phyloP scores from a whole-genome alignment of 1,140 invertebrate species.

The Probaryconus sp. region DNA sequence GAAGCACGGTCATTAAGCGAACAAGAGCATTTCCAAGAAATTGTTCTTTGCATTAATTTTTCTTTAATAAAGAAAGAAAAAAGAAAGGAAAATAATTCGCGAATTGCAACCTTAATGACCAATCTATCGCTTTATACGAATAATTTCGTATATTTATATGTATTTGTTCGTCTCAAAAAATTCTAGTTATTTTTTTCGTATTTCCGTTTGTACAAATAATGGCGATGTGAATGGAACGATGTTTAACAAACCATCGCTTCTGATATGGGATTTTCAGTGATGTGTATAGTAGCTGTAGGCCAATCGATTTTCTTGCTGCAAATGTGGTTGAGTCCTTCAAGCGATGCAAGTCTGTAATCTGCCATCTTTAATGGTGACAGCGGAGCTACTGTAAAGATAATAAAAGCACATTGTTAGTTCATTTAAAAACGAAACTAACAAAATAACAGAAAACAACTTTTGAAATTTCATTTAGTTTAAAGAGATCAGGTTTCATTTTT shows the following conservation, averaged over 20 bases:
- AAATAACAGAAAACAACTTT: no score
- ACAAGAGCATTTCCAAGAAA: constrained; percentile 18
- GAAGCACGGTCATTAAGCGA: constrained; percentile 24
- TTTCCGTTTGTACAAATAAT: constrained; percentile 59
- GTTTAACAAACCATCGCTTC: constrained; percentile 85
- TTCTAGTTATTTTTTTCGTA: constrained; percentile 45
- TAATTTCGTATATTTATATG: constrained; percentile 49
- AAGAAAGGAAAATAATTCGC: constrained; percentile 30
- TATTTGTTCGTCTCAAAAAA: constrained; percentile 52
- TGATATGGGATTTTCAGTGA: constrained; percentile 88
- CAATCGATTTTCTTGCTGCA: constrained; percentile 79
- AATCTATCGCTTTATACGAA: constrained; percentile 19
- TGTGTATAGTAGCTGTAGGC: constrained; percentile 84
- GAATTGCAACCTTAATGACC: constrained; percentile 34
- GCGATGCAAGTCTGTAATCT: constrained; percentile 80
- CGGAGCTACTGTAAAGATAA: constrained; percentile 81
- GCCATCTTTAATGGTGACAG: constrained; percentile 85
- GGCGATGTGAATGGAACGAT: constrained; percentile 40
- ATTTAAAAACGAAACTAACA: neutral
- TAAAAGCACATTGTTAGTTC: constrained; percentile 51
- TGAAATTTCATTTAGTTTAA: constrained; percentile 1
- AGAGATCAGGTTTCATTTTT: no score
- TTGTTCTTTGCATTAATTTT: constrained; percentile 34
- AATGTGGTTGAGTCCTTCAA: constrained; percentile 79
- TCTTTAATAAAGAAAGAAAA: constrained; percentile 52